These are phyloP conservation scores for Syngnathus rostellatus DNA, from an alignment of 2,797 vertebrate species.

Conservation along the genomic window DNA sequence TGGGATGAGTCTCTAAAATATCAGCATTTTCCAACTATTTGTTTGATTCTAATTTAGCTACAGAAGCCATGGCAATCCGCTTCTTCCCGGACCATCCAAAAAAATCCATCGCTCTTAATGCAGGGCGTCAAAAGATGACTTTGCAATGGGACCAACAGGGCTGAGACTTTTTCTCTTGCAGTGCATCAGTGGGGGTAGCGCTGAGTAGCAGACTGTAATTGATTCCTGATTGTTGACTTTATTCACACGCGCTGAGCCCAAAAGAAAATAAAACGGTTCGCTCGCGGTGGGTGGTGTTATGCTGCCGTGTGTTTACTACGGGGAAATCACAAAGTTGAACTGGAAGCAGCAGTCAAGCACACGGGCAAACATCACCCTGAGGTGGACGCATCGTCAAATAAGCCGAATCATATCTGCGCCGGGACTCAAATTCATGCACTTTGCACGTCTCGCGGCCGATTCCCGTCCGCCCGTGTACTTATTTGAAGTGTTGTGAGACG, in stretches of 20 bases:
- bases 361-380: not conserved
- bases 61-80: not conserved
- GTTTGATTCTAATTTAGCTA: not conserved
- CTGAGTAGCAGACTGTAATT: not conserved
- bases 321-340: not conserved
- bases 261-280: not conserved
- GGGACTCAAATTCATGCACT: not conserved
- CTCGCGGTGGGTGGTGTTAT: not conserved
- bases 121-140: not conserved
- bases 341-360: not conserved
- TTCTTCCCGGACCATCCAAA: not conserved
- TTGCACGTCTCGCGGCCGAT: not conserved
- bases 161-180: not conserved
- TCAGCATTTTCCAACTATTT: not conserved
- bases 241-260: not conserved
- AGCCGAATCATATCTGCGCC: not conserved
- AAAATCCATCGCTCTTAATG: not conserved
- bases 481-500: not conserved
- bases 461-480: not conserved
- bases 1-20: too few relatives aligned
- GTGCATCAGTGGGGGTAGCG: not conserved
- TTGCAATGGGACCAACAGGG: not conserved
- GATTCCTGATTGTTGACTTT: not conserved
- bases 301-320: not conserved
- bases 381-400: not conserved